Percentiles rank a stretch among this genome's conserved stretches.
Evolutionary conservation across 2,113 vertebrate genomes (phyloP).

Genomic region (Cavia aperea): DNA sequence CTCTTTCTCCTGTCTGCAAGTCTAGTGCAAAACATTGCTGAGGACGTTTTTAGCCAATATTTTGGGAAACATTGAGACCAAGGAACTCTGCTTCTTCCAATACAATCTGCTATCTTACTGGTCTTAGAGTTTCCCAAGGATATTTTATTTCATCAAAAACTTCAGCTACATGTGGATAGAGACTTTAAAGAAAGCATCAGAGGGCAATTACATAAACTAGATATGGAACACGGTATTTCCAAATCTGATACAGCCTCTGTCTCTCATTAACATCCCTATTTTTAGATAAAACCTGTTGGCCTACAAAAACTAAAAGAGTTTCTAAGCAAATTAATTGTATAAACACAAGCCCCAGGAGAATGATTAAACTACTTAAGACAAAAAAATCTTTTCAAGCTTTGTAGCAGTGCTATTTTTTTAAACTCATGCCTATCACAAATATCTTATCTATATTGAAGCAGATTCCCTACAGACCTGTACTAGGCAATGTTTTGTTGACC

Average conservation of each 20-base stretch:
- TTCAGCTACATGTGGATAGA: neutral
- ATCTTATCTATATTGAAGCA: constrained; percentile 28
- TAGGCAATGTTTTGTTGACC: constrained; percentile 32
- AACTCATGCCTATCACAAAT: neutral
- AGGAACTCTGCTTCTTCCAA: neutral
- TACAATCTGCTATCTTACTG: constrained; percentile 35
- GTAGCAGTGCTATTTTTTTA: neutral
- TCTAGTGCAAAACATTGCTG: neutral
- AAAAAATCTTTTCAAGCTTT: constrained; percentile 33
- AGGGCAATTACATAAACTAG: neutral
- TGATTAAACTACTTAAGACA: constrained; percentile 48
- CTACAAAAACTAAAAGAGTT: constrained; percentile 40
- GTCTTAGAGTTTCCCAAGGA: constrained; percentile 33
- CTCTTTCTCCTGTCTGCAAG: neutral
- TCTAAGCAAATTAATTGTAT: constrained; percentile 53
- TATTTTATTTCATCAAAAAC: constrained; percentile 49
- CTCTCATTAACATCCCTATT: constrained; percentile 25
- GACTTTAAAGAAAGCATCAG: neutral
- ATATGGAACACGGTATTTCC: neutral
- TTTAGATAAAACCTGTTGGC: constrained; percentile 47
- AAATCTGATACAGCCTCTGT: neutral
- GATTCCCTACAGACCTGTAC: neutral
- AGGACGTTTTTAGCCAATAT: neutral
- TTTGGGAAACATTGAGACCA: neutral
- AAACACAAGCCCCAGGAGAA: constrained; percentile 45